phyloP scores from a whole-genome alignment of 1,140 invertebrate genomes.

The Nymphalis io region DNA sequence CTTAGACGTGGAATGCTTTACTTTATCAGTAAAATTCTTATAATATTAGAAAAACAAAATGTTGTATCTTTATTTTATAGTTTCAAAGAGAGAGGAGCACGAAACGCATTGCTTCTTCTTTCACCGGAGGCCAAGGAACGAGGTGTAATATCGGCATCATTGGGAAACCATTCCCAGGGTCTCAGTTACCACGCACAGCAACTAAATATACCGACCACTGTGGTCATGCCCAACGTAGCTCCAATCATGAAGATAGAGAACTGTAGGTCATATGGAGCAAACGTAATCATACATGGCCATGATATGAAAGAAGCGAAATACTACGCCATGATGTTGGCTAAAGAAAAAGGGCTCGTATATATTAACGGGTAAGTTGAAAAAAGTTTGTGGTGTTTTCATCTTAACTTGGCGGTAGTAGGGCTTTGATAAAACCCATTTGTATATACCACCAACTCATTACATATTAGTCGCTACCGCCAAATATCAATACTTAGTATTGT shows the following conservation, averaged over 20 bases:
- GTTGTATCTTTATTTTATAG: slow-evolving; percentile 73
- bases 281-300: slow-evolving; percentile 90
- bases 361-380: slow-evolving; percentile 88
- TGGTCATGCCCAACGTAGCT: slow-evolving; percentile 95
- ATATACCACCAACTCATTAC: too few species aligned
- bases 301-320: slow-evolving; percentile 93
- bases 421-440: too few species aligned
- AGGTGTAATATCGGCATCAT: slow-evolving; percentile 95
- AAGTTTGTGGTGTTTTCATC: too few species aligned
- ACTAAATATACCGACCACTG: slow-evolving; percentile 91
- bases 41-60: too few species aligned
- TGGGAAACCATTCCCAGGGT: slow-evolving; percentile 95
- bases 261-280: slow-evolving; percentile 91
- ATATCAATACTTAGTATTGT: too few species aligned
- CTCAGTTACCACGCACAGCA: slow-evolving; percentile 92
- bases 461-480: too few species aligned
- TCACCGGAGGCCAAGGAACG: slow-evolving; percentile 84
- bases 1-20: too few species aligned
- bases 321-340: slow-evolving; percentile 87
- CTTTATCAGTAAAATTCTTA: too few species aligned
- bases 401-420: too few species aligned
- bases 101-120: slow-evolving; percentile 91
- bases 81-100: slow-evolving; percentile 96
- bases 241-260: slow-evolving; percentile 96
- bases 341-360: slow-evolving; percentile 87